Base-by-base conservation (phyloP, 2,888 invertebrate genomes). In the Euzophera pinguis region DNA sequence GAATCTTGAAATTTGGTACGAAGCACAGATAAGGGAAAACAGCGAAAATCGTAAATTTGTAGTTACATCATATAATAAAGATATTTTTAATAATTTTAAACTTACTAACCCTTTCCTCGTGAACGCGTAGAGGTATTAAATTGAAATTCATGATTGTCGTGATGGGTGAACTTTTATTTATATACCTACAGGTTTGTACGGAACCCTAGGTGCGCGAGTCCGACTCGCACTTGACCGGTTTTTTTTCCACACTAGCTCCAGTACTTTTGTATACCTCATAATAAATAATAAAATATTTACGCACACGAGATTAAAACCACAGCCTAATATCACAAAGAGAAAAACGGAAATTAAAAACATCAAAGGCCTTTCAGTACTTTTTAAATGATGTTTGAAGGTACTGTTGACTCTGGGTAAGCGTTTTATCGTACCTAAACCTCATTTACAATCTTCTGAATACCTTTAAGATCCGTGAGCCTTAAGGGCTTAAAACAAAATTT, bases 341-440 rank as follows among this genome's bases (percentile, higher is more conserved):
- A 32, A 43, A 45, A 45, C 32, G 14, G 45, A 45, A 45, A 45
- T 45, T 45, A 45, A 45, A 45, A 45, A 45, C 45, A 45, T 45
- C 45, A 45, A 45, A 34, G 45, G 13, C 38, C 37, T 48, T 32
- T 17, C 16, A 35, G 35, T 10, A 32, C 6, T 14, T 59, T 68
- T 60, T 57, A 58, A 63, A 63, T 57, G 50, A 59, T 65, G 56
- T 68, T 69, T 66, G 57, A 53, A 52, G 55, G 45, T 53, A 54
- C 50, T 69, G 68, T 73, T 69, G 62, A 62, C 61, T 62, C 51
- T 63, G 71, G 73, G 73, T 73, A 67, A 63, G 41, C 27, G 56
- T 43, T 50, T 53, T 53, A 54, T 53, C 60, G 51, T 61, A 60
- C 52, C 60, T 62, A 55, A 60, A 53, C 56, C 50, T 53, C 57